Percentiles rank a stretch among this genome's conserved stretches.
These are phyloP conservation scores for Umimayanthus chanpuru DNA, from an alignment of 92 coral and sea anemone genomes.

Conservation along the genomic window DNA sequence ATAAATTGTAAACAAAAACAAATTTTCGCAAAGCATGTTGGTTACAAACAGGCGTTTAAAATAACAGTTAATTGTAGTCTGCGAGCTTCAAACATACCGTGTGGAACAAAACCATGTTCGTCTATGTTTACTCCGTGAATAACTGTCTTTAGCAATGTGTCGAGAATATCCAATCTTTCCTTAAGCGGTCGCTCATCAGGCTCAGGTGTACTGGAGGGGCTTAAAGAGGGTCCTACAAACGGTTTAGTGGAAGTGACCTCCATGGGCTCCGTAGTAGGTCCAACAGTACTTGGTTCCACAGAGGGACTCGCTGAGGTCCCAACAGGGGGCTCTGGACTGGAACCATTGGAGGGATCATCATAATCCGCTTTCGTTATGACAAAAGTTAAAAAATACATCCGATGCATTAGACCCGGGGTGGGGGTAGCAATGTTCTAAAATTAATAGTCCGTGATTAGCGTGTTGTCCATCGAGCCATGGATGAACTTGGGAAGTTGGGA, in stretches of 20 bases:
- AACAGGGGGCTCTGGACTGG: neutral
- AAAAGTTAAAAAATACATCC: neutral
- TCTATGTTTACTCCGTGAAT: neutral
- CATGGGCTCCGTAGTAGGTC: neutral
- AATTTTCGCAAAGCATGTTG: too few species aligned
- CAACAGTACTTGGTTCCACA: neutral
- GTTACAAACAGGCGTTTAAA: too few species aligned
- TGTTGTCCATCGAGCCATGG: too few species aligned
- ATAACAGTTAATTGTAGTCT: too few species aligned
- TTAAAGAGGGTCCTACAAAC: neutral
- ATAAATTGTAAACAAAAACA: too few species aligned
- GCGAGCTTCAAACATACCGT: neutral
- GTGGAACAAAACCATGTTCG: slow-evolving; percentile 9
- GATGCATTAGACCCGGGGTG: too few species aligned
- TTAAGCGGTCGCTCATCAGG: neutral
- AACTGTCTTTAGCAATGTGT: neutral
- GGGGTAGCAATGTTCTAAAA: too few species aligned
- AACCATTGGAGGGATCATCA: neutral
- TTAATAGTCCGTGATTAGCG: too few species aligned
- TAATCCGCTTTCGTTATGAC: neutral
- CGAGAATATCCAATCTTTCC: neutral
- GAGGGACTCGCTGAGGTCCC: neutral
- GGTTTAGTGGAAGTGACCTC: neutral
- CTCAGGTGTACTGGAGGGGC: neutral
- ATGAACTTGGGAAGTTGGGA: too few species aligned